Percentiles rank a stretch among this genome's conserved stretches.
Evolutionary conservation across 2,113 vertebrate species (phyloP).

Genomic region (Lampris megalopsis): DNA sequence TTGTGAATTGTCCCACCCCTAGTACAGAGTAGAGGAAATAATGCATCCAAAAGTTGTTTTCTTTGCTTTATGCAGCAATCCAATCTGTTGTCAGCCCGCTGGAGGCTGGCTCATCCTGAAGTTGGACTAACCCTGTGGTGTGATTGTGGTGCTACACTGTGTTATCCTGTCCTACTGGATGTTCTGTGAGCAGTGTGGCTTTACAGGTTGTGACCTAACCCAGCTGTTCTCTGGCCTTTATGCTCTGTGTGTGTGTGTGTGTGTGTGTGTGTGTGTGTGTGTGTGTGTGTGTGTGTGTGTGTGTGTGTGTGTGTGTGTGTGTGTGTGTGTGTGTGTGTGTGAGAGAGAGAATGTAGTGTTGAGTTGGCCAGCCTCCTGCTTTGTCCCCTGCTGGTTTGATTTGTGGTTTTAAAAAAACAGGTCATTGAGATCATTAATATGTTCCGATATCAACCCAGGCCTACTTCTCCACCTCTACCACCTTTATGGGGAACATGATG

Average conservation of each 20-base stretch:
- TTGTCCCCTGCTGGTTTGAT: constrained; percentile 16
- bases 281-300: not conserved
- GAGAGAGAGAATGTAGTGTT: too few relatives aligned
- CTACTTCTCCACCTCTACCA: not conserved
- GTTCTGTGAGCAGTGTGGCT: constrained; percentile 42
- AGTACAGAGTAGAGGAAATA: too few relatives aligned
- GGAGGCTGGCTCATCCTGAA: constrained; percentile 2
- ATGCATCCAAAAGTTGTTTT: too few relatives aligned
- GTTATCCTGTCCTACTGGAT: constrained; percentile 37
- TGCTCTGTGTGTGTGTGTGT: constrained; percentile 18
- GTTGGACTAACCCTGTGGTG: constrained; percentile 9
- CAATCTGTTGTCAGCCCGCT: not conserved
- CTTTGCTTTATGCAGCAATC: not conserved
- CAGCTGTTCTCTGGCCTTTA: constrained; percentile 51
- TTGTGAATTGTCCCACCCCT: too few relatives aligned
- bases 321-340: constrained; percentile 7
- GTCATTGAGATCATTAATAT: constrained; percentile 48
- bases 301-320: constrained; percentile 17
- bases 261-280: constrained; percentile 22
- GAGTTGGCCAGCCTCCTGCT: constrained; percentile 22
- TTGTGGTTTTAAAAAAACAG: constrained; percentile 17
- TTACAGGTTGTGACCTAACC: constrained; percentile 59
- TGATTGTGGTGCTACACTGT: constrained; percentile 3
- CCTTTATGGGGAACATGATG: not conserved
- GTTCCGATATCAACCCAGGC: constrained; percentile 31